Conservation (phyloP, 2,113 vertebrate species). For the Microtus pennsylvanicus region DNA sequence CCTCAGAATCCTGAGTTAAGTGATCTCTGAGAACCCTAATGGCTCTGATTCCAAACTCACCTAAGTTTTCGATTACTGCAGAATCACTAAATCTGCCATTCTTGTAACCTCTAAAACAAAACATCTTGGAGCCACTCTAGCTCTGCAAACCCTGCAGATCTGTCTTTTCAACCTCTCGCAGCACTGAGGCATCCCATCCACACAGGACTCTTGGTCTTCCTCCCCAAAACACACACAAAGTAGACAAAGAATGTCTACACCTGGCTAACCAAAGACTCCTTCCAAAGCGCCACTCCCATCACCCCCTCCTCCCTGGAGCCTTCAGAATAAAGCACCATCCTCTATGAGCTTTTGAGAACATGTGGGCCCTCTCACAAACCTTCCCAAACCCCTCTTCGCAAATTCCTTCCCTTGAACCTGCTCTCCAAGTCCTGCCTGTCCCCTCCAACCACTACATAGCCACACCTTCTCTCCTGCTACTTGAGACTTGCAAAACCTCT, state of each 20-base stretch:
- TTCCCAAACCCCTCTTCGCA: not conserved
- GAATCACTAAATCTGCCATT: not conserved
- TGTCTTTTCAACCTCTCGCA: not conserved
- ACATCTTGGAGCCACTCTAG: not conserved
- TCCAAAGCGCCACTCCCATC: not conserved
- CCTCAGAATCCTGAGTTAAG: not conserved
- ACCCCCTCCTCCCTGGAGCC: not conserved
- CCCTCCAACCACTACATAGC: not conserved
- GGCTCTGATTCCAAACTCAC: not conserved
- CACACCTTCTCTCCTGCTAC: not conserved
- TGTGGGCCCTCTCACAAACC: not conserved
- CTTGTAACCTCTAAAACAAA: not conserved
- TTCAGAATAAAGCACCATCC: not conserved
- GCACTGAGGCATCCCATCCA: not conserved
- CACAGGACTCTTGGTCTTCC: not conserved
- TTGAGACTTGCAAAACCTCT: constrained; percentile 10
- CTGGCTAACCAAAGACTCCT: not conserved
- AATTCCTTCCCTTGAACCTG: constrained; percentile 11
- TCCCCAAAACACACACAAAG: not conserved
- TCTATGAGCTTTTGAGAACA: not conserved
- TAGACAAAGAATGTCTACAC: not conserved
- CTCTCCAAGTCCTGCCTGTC: not conserved
- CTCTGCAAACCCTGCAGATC: rapidly evolving
- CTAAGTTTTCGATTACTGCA: not conserved
- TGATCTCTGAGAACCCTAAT: not conserved